Evolutionary conservation across 1,140 invertebrate species (phyloP).

Genomic region (Drosophila simulans): DNA sequence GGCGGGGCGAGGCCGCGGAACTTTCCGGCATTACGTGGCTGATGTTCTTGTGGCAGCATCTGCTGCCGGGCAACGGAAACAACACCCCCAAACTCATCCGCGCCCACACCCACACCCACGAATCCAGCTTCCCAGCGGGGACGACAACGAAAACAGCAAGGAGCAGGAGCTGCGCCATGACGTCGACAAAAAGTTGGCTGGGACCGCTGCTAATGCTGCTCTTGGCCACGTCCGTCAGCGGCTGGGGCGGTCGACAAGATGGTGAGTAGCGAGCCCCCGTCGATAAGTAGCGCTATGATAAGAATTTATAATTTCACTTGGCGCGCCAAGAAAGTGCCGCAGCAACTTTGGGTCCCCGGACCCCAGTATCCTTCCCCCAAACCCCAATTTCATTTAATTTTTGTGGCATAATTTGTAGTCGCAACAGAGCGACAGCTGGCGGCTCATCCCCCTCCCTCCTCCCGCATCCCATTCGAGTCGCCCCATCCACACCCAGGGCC

Average conservation of each 20-base stretch:
- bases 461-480: background rate
- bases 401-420: slow-evolving; percentile 74
- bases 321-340: slow-evolving; percentile 21
- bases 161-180: slow-evolving; percentile 45
- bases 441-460: slow-evolving; percentile 15
- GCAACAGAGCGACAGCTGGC: slow-evolving; percentile 70
- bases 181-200: slow-evolving; percentile 74
- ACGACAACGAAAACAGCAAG: slow-evolving; percentile 56
- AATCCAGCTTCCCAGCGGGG: slow-evolving; percentile 34
- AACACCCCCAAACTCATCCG: slow-evolving; percentile 11
- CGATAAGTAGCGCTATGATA: slow-evolving; percentile 80
- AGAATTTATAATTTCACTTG: slow-evolving; percentile 78
- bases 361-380: background rate
- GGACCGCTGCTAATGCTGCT: slow-evolving; percentile 70
- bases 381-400: slow-evolving; percentile 75
- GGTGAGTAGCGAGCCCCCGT: slow-evolving; percentile 64
- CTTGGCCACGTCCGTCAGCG: slow-evolving; percentile 74
- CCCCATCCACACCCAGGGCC: background rate
- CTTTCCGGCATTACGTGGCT: slow-evolving; percentile 80
- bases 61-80: slow-evolving; percentile 47
- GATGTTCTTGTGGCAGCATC: slow-evolving; percentile 76
- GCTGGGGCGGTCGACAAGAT: slow-evolving; percentile 79
- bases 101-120: slow-evolving; percentile 10
- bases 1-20: slow-evolving; percentile 37
- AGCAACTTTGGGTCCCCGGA: background rate